Conservation (phyloP, 2,888 invertebrate genomes). For the Colostygia pectinataria region DNA sequence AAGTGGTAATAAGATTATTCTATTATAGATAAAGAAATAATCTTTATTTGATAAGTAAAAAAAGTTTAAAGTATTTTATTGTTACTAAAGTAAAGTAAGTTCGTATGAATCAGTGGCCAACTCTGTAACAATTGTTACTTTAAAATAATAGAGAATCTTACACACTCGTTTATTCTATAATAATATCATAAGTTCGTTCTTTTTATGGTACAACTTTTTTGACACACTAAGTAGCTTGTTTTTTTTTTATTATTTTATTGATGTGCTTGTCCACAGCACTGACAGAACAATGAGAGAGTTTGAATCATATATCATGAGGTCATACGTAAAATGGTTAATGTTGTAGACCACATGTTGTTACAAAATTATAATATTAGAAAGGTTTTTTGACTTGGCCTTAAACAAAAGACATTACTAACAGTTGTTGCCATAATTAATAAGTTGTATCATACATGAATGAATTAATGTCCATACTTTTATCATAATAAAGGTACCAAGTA, state of each 20-base stretch:
- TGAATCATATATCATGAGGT: constrained; percentile 33
- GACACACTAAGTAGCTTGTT: neutral
- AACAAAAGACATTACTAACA: constrained; percentile 2
- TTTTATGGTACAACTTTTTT: neutral
- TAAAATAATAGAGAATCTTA: too few relatives aligned
- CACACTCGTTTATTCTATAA: too few relatives aligned
- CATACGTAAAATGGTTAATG: constrained; percentile 36
- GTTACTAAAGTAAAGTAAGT: too few relatives aligned
- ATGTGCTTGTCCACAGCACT: constrained; percentile 45
- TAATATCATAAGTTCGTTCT: too few relatives aligned
- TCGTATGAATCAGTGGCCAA: too few relatives aligned
- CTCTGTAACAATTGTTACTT: too few relatives aligned
- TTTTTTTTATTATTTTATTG: constrained; percentile 38
- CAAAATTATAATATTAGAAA: constrained; percentile 19
- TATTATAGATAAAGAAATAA: too few relatives aligned
- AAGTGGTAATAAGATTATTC: too few relatives aligned
- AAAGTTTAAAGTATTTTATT: too few relatives aligned
- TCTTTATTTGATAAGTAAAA: too few relatives aligned
- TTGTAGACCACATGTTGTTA: constrained; percentile 40
- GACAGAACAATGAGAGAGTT: constrained; percentile 53
- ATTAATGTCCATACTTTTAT: too few relatives aligned
- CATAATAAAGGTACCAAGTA: too few relatives aligned
- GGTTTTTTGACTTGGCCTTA: constrained; percentile 1
- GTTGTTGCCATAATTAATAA: constrained; percentile 1
- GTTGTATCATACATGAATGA: neutral